Conservation (phyloP, 2,797 vertebrate species). For the Nasua narica region DNA sequence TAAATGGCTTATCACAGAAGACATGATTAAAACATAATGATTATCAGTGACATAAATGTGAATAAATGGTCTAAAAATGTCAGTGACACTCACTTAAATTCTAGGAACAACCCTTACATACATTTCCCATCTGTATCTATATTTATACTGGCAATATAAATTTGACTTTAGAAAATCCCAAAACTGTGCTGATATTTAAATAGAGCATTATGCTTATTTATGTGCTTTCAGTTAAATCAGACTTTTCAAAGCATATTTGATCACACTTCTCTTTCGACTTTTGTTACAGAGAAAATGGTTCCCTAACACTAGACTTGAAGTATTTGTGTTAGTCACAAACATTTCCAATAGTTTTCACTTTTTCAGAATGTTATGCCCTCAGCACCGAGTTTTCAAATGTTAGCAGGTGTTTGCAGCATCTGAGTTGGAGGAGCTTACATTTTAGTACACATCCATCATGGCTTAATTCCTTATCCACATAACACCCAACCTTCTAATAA, state of each 20-base stretch:
- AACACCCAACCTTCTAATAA: neutral
- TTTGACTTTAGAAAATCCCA: neutral
- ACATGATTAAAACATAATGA: neutral
- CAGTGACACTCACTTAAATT: neutral
- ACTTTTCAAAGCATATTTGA: neutral
- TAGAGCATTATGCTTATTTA: neutral
- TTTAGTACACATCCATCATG: neutral
- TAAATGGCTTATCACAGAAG: neutral
- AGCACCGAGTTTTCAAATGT: neutral
- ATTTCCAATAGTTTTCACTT: neutral
- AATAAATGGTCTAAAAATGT: neutral
- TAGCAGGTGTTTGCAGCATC: neutral
- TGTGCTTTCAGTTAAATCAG: neutral
- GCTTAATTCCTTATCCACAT: neutral
- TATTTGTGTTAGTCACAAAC: neutral
- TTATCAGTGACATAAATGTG: neutral
- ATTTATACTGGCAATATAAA: neutral
- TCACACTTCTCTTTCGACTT: neutral
- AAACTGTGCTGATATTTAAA: neutral
- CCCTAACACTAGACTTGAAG: neutral
- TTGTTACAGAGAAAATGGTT: neutral
- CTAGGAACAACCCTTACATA: neutral
- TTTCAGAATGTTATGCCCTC: constrained; percentile 35
- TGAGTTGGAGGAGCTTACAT: neutral
- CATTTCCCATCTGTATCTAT: neutral